These are phyloP conservation scores for Lateolabrax maculatus DNA, from an alignment of 2,797 vertebrate genomes.

Conservation along the genomic window DNA sequence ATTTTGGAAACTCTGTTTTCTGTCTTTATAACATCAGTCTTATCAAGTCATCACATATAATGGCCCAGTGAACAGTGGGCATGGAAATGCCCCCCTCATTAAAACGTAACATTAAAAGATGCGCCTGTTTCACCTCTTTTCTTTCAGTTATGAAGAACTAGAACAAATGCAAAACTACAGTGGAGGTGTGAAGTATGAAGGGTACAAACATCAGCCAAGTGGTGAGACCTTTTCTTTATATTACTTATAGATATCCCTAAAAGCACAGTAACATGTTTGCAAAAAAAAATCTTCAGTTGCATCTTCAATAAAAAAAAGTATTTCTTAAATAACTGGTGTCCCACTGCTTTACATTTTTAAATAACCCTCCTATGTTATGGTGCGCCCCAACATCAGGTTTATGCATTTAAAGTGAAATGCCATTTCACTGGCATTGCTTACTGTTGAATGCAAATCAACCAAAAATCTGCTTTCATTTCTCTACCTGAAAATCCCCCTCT, in stretches of 20 bases:
- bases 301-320: not conserved
- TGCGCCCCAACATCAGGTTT: not conserved
- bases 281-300: too few species aligned
- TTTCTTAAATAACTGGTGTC: not conserved
- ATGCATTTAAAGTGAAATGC: not conserved
- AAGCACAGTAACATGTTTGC: not conserved
- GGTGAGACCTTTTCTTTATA: constrained; percentile 67
- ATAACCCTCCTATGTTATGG: not conserved
- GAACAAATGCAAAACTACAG: constrained; percentile 77
- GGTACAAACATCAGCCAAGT: constrained; percentile 74
- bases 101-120: not conserved
- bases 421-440: not conserved
- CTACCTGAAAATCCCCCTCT: not conserved
- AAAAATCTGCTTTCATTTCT: not conserved
- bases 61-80: constrained; percentile 9
- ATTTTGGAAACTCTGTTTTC: not conserved
- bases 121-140: constrained; percentile 14
- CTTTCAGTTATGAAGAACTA: constrained; percentile 82
- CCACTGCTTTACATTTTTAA: not conserved
- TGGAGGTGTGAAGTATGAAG: constrained; percentile 72
- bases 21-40: not conserved
- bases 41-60: not conserved
- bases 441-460: not conserved
- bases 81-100: not conserved
- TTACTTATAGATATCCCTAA: not conserved